Evolutionary conservation across 1,140 invertebrate species (phyloP).

Genomic region (Pseudomyrmex concolor): DNA sequence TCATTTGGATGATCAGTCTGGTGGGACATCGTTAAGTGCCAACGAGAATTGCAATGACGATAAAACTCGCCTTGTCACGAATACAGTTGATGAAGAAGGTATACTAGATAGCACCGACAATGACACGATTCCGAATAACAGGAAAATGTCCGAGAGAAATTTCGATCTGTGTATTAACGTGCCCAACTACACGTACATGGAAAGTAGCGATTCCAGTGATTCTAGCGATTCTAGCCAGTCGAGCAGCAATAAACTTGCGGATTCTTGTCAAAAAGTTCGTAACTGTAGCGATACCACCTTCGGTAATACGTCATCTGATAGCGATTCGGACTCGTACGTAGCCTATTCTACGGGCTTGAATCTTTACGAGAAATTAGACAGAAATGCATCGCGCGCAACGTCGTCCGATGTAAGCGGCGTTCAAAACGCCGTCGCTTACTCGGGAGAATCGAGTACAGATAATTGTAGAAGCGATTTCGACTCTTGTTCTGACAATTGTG

Average conservation of each 20-base stretch:
- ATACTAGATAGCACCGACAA: not conserved
- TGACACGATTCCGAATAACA: not conserved
- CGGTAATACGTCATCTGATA: slow-evolving; percentile 68
- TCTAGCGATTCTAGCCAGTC: slow-evolving; percentile 60
- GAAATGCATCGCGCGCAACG: not conserved
- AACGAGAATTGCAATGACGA: slow-evolving; percentile 42
- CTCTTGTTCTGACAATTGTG: not conserved
- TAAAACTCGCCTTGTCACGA: slow-evolving; percentile 51
- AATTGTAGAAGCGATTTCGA: not conserved
- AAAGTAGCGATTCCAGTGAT: slow-evolving; percentile 66
- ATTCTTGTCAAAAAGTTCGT: slow-evolving; percentile 24
- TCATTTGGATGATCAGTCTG: slow-evolving; percentile 23
- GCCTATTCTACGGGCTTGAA: slow-evolving; percentile 79
- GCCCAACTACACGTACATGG: slow-evolving; percentile 71
- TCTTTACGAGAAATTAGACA: slow-evolving; percentile 62
- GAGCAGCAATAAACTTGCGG: slow-evolving; percentile 64
- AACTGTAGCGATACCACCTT: slow-evolving; percentile 36
- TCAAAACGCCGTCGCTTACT: not conserved
- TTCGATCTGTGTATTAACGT: slow-evolving; percentile 52
- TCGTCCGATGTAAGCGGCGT: not conserved
- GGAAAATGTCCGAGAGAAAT: slow-evolving; percentile 3
- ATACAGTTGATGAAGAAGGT: slow-evolving; percentile 66
- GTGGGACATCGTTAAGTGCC: not conserved
- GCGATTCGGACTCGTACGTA: slow-evolving; percentile 78
- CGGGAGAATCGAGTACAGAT: not conserved